A percentile compares a stretch with the other conserved stretches of the same genome.
These are phyloP conservation scores for Orussus abietinus DNA, from an alignment of 1,140 invertebrate genomes.

Conservation along the genomic window DNA sequence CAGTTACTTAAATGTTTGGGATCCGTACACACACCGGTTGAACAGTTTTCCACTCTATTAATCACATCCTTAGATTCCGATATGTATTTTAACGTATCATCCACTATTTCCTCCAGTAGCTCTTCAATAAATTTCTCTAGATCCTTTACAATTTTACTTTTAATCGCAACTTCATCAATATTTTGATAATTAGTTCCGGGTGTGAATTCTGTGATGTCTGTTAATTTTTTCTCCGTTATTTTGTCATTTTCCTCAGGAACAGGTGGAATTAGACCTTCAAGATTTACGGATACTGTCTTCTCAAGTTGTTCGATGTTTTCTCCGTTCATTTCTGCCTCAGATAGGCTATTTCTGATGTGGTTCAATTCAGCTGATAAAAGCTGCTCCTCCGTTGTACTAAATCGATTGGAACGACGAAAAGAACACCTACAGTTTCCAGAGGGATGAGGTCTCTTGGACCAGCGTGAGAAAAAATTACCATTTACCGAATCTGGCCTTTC, in stretches of 20 bases:
- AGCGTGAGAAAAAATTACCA: slow-evolving; percentile 47
- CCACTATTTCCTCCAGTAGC: slow-evolving; percentile 37
- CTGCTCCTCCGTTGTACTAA: slow-evolving; percentile 33
- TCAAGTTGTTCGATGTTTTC: slow-evolving; percentile 39
- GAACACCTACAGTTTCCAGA: slow-evolving; percentile 47
- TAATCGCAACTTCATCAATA: slow-evolving; percentile 29
- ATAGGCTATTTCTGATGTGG: slow-evolving; percentile 42
- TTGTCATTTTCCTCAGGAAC: too few species aligned
- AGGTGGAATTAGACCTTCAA: slow-evolving; percentile 29
- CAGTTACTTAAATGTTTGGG: neutral
- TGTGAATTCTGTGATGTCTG: too few species aligned
- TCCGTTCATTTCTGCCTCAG: slow-evolving; percentile 35
- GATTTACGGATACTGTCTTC: slow-evolving; percentile 28
- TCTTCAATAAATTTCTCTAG: slow-evolving; percentile 40
- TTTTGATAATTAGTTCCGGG: too few species aligned
- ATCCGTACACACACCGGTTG: neutral
- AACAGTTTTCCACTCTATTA: neutral
- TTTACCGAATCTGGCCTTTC: slow-evolving; percentile 41
- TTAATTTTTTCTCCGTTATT: slow-evolving; percentile 4
- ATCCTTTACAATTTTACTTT: slow-evolving; percentile 39
- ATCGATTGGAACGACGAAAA: slow-evolving; percentile 34
- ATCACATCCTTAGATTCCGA: slow-evolving; percentile 14
- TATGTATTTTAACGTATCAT: slow-evolving; percentile 38
- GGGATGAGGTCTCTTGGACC: slow-evolving; percentile 42
- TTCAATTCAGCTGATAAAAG: slow-evolving; percentile 40